Conservation (phyloP, 2,797 vertebrate species). For the Chaetodon trifasciatus region DNA sequence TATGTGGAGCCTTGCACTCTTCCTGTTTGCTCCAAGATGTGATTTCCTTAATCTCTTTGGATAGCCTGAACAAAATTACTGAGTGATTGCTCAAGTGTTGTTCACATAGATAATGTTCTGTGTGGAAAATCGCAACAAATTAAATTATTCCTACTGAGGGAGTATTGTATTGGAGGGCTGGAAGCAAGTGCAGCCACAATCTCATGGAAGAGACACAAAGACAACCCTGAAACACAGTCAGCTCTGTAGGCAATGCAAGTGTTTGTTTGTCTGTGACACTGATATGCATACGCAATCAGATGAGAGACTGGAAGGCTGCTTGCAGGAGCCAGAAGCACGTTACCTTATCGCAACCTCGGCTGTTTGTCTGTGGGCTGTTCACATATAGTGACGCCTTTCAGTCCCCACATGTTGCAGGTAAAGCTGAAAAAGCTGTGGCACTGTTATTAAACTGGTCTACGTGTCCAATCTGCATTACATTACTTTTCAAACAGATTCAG, state of each 20-base stretch:
- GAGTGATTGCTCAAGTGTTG: slow-evolving; percentile 71
- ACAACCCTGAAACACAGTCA: slow-evolving; percentile 36
- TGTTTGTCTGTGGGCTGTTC: slow-evolving; percentile 51
- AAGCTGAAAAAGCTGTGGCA: slow-evolving; percentile 38
- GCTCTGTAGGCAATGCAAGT: slow-evolving; percentile 56
- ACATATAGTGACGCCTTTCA: slow-evolving; percentile 36
- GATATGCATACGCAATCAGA: slow-evolving; percentile 67
- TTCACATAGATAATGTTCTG: slow-evolving; percentile 66
- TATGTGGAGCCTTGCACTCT: slow-evolving; percentile 24
- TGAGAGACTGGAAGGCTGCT: slow-evolving; percentile 54
- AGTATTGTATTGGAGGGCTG: slow-evolving; percentile 61
- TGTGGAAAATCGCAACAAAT: slow-evolving; percentile 67
- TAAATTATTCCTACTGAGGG: slow-evolving; percentile 68
- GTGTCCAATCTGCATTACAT: slow-evolving; percentile 7
- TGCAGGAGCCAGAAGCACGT: slow-evolving; percentile 44
- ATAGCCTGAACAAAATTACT: slow-evolving; percentile 66
- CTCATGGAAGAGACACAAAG: slow-evolving; percentile 51
- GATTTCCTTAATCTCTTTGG: slow-evolving; percentile 67
- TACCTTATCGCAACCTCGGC: slow-evolving; percentile 65
- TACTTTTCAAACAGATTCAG: slow-evolving; percentile 20
- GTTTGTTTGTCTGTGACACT: slow-evolving; percentile 68
- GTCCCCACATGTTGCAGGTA: slow-evolving; percentile 29
- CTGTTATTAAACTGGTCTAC: slow-evolving; percentile 10
- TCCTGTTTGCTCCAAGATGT: slow-evolving; percentile 39
- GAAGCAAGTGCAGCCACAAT: slow-evolving; percentile 50